Evolutionary conservation across 1,140 invertebrate genomes (phyloP), one percentile per base, ranked within the genome.

Genomic region (Andrena cerasifolii): DNA sequence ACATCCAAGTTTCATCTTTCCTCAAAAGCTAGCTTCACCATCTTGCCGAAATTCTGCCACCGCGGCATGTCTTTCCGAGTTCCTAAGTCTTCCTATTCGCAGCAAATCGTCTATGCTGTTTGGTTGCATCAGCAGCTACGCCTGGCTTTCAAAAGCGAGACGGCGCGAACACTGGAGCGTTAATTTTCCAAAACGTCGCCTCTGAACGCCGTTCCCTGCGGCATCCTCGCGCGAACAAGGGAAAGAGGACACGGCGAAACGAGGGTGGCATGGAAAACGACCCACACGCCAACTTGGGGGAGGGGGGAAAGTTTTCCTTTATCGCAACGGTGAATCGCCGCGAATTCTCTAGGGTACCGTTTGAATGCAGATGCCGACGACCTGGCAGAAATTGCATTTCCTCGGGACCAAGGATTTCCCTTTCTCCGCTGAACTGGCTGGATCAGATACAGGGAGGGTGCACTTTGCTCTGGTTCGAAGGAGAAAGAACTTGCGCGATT

Each of bases 321-420:
- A 16, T 56, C 53, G 26, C 26, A 31, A 31, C 24, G 21, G 51
- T 26, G 24, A 40, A 56, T 18, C 26, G 26, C 26, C 4, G 24
- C 26, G 26, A 31, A 56, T 56, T 28, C 53, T 26, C 53, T 12
- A 10, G 53, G 24, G 53, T 3, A 12, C 10, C 53, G 53, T 56
- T 56, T 26, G 53, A 31, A 56, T 56, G 24, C 53, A 56, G 53
- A 56, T 56, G 53, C 26, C 53, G 26, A 16, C 53, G 53, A 56
- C 53, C 53, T 14, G 26, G 14, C 53, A 18, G 53, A 56, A 56
- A 8, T 56, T 56, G 12, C 26, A 31, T 31, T 56, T 56, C 53
- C 26, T n/a, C 26, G 16, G 3, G 14, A 31, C 26, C 26, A 56
- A 8, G 53, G 26, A 24, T 56, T 10, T 14, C 26, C 2, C 53